Evolutionary conservation across 2,113 vertebrate genomes (phyloP).

Genomic region (Procapra przewalskii): DNA sequence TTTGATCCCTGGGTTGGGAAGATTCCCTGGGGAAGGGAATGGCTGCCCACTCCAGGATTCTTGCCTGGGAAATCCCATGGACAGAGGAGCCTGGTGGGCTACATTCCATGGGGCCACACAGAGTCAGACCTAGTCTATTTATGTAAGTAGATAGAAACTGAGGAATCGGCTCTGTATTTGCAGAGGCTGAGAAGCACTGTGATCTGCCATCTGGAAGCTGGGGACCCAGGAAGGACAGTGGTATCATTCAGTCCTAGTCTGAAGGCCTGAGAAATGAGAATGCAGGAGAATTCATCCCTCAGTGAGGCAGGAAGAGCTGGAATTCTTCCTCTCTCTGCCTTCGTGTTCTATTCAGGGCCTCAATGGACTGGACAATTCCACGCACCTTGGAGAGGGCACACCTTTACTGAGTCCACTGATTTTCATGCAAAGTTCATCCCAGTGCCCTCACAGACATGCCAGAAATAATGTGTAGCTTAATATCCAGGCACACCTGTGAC

Average conservation of each 20-base stretch:
- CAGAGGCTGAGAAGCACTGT: not conserved
- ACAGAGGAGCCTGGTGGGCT: not conserved
- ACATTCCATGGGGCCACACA: not conserved
- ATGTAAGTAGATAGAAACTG: not conserved
- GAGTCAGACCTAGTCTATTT: not conserved
- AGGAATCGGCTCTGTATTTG: not conserved
- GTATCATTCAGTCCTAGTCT: not conserved
- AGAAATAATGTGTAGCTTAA: not conserved
- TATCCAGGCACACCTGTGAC: not conserved
- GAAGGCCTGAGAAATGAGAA: not conserved
- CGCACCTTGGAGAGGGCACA: not conserved
- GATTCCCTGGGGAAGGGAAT: not conserved
- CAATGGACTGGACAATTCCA: not conserved
- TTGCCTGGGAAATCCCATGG: not conserved
- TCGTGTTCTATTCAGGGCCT: not conserved
- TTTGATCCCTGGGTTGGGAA: not conserved
- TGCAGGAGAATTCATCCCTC: not conserved
- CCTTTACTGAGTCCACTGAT: not conserved
- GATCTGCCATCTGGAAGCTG: not conserved
- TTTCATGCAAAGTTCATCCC: not conserved
- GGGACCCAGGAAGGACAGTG: not conserved
- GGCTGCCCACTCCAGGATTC: not conserved
- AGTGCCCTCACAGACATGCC: not conserved
- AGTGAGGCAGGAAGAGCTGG: not conserved
- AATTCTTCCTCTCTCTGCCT: not conserved